Evolutionary conservation across 2,797 vertebrate species (phyloP).

Genomic region (Hippopotamyrus pictus): DNA sequence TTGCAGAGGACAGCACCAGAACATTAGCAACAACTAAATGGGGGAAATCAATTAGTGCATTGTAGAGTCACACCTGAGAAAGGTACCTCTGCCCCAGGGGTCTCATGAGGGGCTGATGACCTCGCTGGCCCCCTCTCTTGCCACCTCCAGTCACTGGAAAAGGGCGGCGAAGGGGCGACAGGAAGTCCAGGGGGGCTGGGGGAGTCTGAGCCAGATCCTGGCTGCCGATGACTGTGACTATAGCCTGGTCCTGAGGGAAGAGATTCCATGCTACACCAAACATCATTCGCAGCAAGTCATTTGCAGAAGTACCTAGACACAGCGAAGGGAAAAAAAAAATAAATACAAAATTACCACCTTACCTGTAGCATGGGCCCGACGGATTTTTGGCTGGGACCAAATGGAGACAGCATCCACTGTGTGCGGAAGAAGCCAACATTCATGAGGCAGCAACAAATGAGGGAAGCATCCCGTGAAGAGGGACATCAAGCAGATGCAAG

Average conservation of each 20-base stretch:
- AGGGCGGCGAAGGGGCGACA: constrained; percentile 34
- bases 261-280: background rate
- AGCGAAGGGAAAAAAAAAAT: background rate
- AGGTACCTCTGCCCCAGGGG: constrained; percentile 57
- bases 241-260: constrained; percentile 44
- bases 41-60: background rate
- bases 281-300: background rate
- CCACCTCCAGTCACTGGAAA: constrained; percentile 15
- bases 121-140: constrained; percentile 2
- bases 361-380: constrained; percentile 63
- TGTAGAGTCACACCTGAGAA: constrained; percentile 57
- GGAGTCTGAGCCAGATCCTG: constrained; percentile 16
- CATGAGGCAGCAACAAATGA: background rate
- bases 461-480: background rate
- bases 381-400: constrained; percentile 44
- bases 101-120: constrained; percentile 32
- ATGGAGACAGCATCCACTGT: constrained; percentile 51
- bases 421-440: background rate
- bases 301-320: background rate
- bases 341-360: background rate
- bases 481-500: background rate
- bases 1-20: background rate
- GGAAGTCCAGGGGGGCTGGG: constrained; percentile 30
- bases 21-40: background rate
- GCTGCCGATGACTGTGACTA: constrained; percentile 45